Evolutionary conservation across 2,888 invertebrate species (phyloP), one percentile per base, ranked within the genome.

Genomic region (Platynereis dumerilii): DNA sequence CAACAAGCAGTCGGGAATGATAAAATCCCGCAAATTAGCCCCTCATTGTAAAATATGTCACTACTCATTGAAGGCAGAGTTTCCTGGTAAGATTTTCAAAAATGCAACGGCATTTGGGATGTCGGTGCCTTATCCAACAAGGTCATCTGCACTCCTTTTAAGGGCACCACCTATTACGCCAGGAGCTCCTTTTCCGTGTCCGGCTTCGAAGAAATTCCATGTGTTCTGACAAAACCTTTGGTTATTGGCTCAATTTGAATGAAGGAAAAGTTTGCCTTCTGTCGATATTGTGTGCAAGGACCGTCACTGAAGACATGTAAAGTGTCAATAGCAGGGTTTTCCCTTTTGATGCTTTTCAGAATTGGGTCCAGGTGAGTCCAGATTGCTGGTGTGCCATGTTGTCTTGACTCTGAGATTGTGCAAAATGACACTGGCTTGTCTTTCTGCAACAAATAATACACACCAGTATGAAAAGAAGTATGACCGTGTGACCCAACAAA

Each of bases 171-270:
- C 80, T 45, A 81, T 69, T 12, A 78, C 79, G 76, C 78, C 79
- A 42, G 78, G 70, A 24, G 78, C 75, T 20, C 76, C 78, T 65
- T 82, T 82, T 2, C 80, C 78, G 60, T 81, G 78, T 1, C 78
- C 77, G 17, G 77, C 76, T 71, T 82, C 81, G 44, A 73, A 74
- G 70, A 69, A 83, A 62, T 80, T 78, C 80, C 77, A 81, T 7
- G 72, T 20, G 52, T 24, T 24, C 5, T 7, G 17, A 17, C 7
- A 17, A 34, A 34, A 7, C 34, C 34, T 5, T 34, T 7, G 34
- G 34, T 12, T 7, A 12, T 7, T 5, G 34, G 34, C 34, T 34
- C 34, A 34, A 12, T 34, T 34, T 34, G 34, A 34, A 34, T 34
- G 34, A 34, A 12, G 12, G 12, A 52, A 17, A 52, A 52, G 52